Percentiles rank a stretch among this genome's conserved stretches.
Evolutionary conservation across 2,888 invertebrate genomes (phyloP).

Genomic region (Ceramica pisi): DNA sequence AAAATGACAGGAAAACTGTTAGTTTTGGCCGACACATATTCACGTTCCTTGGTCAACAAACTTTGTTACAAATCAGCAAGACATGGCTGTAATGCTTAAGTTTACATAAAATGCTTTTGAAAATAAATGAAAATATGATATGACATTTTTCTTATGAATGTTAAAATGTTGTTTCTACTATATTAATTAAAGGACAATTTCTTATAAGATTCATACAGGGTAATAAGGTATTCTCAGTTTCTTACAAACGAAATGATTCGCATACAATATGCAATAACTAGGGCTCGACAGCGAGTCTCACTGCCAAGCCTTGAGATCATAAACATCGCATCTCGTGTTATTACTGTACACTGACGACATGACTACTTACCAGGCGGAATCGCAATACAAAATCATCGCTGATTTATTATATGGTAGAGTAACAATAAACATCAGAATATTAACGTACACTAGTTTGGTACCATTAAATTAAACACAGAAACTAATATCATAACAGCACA

Average conservation of each 20-base stretch:
- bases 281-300: conserved; percentile 54
- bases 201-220: conserved; percentile 55
- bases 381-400: conserved; percentile 64
- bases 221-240: conserved; percentile 48
- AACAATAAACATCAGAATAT: conserved; percentile 61
- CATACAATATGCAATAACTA: conserved; percentile 58
- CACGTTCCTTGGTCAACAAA: conserved; percentile 59
- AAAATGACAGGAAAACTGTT: conserved; percentile 67
- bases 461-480: conserved; percentile 60
- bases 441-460: conserved; percentile 59
- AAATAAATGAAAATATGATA: conserved; percentile 55
- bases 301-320: conserved; percentile 65
- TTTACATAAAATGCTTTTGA: conserved; percentile 56
- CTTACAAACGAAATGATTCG: conserved; percentile 57
- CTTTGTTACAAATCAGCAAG: conserved; percentile 52
- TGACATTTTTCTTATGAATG: conserved; percentile 41
- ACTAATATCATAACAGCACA: conserved; percentile 66
- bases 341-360: conserved; percentile 62
- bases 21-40: conserved; percentile 64
- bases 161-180: conserved; percentile 46
- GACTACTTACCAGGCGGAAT: conserved; percentile 69
- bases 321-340: conserved; percentile 64
- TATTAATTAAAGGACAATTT: conserved; percentile 36
- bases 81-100: conserved; percentile 55
- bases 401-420: conserved; percentile 57